phyloP scores from a whole-genome alignment of 2,797 vertebrate species.

The Netta rufina region DNA sequence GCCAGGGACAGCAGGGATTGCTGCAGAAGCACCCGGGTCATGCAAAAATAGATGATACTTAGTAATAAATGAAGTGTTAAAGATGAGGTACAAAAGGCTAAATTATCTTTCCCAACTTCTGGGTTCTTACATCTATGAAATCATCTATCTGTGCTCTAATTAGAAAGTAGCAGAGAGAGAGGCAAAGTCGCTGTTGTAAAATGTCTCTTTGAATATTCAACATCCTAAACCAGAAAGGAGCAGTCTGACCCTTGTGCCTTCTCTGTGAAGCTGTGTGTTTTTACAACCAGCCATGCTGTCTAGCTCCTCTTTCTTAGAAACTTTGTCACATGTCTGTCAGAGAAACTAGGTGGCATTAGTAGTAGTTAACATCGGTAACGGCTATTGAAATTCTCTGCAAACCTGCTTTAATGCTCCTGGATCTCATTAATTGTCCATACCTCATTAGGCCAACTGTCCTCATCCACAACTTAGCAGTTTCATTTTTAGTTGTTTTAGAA shows the following conservation, averaged over 20 bases:
- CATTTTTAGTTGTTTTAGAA: neutral
- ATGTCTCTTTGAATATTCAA: neutral
- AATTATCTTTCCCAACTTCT: conserved; percentile 20
- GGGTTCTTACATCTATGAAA: neutral
- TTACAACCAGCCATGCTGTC: neutral
- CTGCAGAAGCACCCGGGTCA: conserved; percentile 33
- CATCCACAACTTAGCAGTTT: neutral
- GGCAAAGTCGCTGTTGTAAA: neutral
- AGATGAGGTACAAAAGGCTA: conserved; percentile 48
- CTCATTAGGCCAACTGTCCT: conserved; percentile 35
- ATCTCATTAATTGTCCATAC: conserved; percentile 40
- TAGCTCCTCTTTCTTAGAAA: neutral
- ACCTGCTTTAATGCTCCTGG: conserved; percentile 11
- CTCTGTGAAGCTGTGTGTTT: neutral
- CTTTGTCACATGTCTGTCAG: neutral
- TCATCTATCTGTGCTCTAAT: conserved; percentile 9
- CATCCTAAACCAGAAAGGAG: neutral
- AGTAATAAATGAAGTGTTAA: conserved; percentile 74
- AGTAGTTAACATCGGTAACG: conserved; percentile 8
- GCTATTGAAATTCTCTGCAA: conserved; percentile 44
- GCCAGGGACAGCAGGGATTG: conserved; percentile 30
- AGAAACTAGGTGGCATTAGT: neutral
- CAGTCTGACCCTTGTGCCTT: neutral
- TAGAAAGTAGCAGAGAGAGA: neutral
- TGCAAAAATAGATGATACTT: conserved; percentile 62